phyloP scores from a whole-genome alignment of 2,888 invertebrate species.

The Leptopilina myrica region DNA sequence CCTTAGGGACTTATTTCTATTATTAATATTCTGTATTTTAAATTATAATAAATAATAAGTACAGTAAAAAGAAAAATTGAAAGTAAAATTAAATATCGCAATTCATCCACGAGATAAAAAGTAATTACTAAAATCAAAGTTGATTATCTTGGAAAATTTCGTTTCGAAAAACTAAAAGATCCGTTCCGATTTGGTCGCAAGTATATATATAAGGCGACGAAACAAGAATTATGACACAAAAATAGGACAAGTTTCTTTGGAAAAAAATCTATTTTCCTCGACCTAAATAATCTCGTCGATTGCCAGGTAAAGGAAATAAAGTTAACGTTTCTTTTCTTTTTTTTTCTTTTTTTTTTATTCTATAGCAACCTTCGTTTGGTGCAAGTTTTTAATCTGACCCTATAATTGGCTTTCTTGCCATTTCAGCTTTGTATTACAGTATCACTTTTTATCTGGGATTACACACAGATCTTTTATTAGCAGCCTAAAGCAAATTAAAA shows the following conservation, averaged over 20 bases:
- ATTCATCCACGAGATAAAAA: conserved; percentile 29
- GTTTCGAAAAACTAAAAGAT: conserved; percentile 54
- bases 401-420: conserved; percentile 33
- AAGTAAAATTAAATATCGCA: neutral
- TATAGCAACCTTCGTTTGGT: neutral
- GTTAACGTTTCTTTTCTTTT: neutral
- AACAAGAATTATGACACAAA: neutral
- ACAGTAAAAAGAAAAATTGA: neutral
- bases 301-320: conserved; percentile 33
- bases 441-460: neutral
- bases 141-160: conserved; percentile 57
- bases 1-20: no score
- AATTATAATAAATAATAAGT: no score
- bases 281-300: conserved; percentile 11
- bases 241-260: conserved; percentile 16
- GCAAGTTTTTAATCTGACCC: conserved; percentile 27
- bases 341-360: neutral
- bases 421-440: neutral
- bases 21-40: no score
- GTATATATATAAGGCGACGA: neutral
- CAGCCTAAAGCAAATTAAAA: conserved; percentile 7
- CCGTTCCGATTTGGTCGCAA: neutral
- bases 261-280: conserved; percentile 18
- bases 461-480: neutral
- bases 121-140: conserved; percentile 50